These are phyloP conservation scores for Sander vitreus DNA, from an alignment of 2,113 vertebrate genomes.

Conservation along the genomic window DNA sequence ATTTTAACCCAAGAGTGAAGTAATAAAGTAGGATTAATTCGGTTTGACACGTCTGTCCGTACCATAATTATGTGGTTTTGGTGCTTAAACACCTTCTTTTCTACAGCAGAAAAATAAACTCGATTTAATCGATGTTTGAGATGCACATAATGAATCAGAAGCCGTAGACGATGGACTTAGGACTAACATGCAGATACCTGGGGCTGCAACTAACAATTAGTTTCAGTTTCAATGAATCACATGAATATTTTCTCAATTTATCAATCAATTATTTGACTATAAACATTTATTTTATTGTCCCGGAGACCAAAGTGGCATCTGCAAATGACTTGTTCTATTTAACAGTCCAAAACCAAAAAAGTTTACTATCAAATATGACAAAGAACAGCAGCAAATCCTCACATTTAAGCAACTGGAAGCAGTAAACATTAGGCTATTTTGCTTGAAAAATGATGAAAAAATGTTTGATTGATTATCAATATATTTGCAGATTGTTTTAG, in stretches of 20 bases:
- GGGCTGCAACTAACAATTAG: not conserved
- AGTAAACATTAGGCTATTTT: not conserved
- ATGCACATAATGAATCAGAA: not conserved
- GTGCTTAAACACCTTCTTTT: not conserved
- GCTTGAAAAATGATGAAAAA: not conserved
- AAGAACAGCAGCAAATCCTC: not conserved
- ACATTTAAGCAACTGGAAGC: not conserved
- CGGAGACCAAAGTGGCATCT: not conserved
- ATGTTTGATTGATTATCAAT: not conserved
- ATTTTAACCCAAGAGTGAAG: not conserved
- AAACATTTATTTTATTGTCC: not conserved
- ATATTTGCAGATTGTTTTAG: not conserved
- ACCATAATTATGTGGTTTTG: constrained; percentile 2
- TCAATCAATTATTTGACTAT: not conserved
- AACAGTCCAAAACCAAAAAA: not conserved
- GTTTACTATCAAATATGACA: not conserved
- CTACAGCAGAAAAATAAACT: not conserved
- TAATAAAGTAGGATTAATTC: constrained; percentile 22
- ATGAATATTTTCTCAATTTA: not conserved
- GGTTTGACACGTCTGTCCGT: not conserved
- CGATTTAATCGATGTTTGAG: not conserved
- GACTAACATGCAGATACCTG: not conserved
- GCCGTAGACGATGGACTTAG: too few species aligned
- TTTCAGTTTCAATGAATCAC: not conserved
- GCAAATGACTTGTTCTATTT: not conserved